A percentile compares a stretch with the other conserved stretches of the same genome.
Evolutionary conservation across 23 tunicate species (phyloP).

Genomic region (Ascidia mentula): DNA sequence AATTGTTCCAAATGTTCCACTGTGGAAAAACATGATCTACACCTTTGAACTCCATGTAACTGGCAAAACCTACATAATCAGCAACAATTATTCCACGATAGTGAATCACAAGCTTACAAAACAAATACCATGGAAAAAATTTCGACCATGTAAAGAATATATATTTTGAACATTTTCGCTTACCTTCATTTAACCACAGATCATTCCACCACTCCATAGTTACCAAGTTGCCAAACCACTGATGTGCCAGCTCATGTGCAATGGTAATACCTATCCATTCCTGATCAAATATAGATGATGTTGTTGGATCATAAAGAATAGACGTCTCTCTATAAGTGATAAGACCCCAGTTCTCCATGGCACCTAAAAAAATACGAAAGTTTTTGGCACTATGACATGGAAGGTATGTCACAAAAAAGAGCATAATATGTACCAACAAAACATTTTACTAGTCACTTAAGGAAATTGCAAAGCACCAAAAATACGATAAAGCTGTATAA

Average conservation of each 20-base stretch:
- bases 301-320: constrained; percentile 40
- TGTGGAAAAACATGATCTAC: constrained; percentile 40
- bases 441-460: no score
- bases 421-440: no score
- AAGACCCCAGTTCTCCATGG: constrained; percentile 99
- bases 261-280: constrained; percentile 74
- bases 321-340: constrained; percentile 87
- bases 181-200: constrained; percentile 90
- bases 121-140: no score
- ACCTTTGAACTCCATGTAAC: constrained; percentile 67
- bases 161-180: no score
- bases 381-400: no score
- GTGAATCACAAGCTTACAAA: no score
- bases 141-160: not conserved
- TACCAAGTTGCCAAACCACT: constrained; percentile 90
- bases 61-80: constrained; percentile 66
- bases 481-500: not conserved
- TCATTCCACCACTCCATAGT: constrained; percentile 98
- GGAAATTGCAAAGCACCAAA: no score
- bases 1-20: constrained; percentile 53
- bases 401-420: no score
- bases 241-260: constrained; percentile 89
- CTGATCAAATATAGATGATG: constrained; percentile 51
- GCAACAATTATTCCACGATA: no score
- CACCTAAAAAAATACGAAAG: no score